Evolutionary conservation across 2,113 vertebrate genomes (phyloP), one percentile per base, ranked within the genome.

Genomic region (Barbus barbus): DNA sequence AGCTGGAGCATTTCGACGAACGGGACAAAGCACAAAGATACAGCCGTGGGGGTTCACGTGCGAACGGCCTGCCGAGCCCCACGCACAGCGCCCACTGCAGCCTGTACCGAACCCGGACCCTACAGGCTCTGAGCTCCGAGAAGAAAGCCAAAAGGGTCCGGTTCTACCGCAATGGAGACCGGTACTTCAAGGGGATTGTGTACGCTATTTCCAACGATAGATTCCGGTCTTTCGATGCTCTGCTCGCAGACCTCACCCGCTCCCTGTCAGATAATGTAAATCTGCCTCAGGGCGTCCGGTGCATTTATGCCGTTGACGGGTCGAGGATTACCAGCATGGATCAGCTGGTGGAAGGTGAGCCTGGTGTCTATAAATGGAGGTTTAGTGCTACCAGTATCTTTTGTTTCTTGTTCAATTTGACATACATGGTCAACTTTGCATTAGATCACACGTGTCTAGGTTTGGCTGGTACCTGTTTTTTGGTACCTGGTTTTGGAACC

Each of bases 1-100:
- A 99, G 94, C 91, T 99, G 94, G 98, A 99, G 91, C 98, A 99
- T 89, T 99, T 99, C 86, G 98, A 99, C 20, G 97, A 97, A 92
- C 94, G 98, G 87, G 98, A 99, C 89, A 98, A 98, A 92, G 97
- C 97, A 7, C 96, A 96, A 91, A 92, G 98, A 18, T 97, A 97
- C 75, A 95, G 95, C 63, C 92, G 96, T 14, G 95, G 96, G 77
- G 91, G 93, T 61, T 98, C 98, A 0, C 95, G 96, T 84, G 96
- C 96, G 31, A 98, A 98, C 1, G 97, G 97, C 51, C 94, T 99
- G 9, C 97, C 96, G 75, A 99, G 98, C 90, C 98, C 98, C 46
- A 98, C 98, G 22, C 98, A 99, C 84, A 99, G 98, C 38, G 98
- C 98, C 80, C 98, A 99, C 92, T 99, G 98, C 94, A 99, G 98